These are phyloP conservation scores for Biston stratarius DNA, from an alignment of 2,888 invertebrate species.

Conservation along the genomic window DNA sequence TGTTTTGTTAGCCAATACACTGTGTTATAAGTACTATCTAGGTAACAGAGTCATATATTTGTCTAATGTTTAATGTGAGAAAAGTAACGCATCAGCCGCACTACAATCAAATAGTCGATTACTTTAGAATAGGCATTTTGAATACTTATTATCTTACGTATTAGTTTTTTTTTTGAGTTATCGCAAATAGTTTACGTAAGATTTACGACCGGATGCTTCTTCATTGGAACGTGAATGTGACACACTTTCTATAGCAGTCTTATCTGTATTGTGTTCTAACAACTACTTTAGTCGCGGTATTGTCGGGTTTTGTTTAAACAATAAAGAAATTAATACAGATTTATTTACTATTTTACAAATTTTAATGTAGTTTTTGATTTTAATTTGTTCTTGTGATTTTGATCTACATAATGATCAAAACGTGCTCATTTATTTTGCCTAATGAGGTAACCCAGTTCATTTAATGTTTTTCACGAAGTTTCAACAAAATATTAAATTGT, in stretches of 20 bases:
- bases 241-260: constrained; percentile 80
- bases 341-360: constrained; percentile 38
- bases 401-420: too few relatives aligned
- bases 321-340: constrained; percentile 55
- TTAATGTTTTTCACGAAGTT: too few relatives aligned
- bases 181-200: constrained; percentile 75
- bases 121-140: constrained; percentile 5
- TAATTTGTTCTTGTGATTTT: constrained; percentile 2
- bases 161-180: constrained; percentile 67
- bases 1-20: too few relatives aligned
- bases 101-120: not conserved
- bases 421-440: too few relatives aligned
- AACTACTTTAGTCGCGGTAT: constrained; percentile 64
- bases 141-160: constrained; percentile 59
- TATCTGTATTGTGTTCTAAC: constrained; percentile 76
- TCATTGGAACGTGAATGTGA: constrained; percentile 81
- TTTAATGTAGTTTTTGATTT: constrained; percentile 23
- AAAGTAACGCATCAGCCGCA: too few relatives aligned
- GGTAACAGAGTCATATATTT: too few relatives aligned
- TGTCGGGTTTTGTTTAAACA: constrained; percentile 68
- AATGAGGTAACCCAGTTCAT: too few relatives aligned
- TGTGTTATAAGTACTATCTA: too few relatives aligned
- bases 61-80: too few relatives aligned
- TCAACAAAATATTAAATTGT: too few relatives aligned
- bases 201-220: constrained; percentile 82